Conservation (phyloP, 2,113 vertebrate species). For the Apus apus region DNA sequence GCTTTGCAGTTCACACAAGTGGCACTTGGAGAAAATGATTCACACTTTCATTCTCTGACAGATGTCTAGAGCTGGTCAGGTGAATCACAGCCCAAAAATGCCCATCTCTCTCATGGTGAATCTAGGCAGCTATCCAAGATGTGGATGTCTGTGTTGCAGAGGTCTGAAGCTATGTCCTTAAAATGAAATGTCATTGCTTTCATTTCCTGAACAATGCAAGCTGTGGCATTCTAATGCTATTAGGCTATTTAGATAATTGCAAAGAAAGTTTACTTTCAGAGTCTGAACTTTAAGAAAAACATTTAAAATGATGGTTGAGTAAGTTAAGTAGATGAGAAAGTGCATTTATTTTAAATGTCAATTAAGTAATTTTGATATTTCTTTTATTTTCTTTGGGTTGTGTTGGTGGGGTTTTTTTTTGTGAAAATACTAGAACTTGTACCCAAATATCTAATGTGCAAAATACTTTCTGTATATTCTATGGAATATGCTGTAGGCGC, state of each 20-base stretch:
- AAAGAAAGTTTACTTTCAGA: not conserved
- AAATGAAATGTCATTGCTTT: slow-evolving; percentile 14
- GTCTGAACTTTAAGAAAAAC: not conserved
- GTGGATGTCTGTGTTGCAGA: not conserved
- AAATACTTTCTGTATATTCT: not conserved
- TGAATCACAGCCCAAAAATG: slow-evolving; percentile 43
- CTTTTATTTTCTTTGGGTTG: not conserved
- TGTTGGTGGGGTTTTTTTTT: not conserved
- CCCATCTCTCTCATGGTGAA: not conserved
- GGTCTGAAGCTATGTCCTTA: slow-evolving; percentile 17
- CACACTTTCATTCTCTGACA: not conserved
- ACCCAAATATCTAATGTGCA: not conserved
- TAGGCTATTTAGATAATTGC: not conserved
- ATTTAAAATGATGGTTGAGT: not conserved
- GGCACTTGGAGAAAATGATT: not conserved
- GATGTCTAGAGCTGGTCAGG: slow-evolving; percentile 8
- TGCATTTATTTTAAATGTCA: not conserved
- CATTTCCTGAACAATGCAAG: not conserved
- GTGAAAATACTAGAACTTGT: not conserved
- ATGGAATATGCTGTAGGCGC: not conserved
- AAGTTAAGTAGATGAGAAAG: not conserved
- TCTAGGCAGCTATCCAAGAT: slow-evolving; percentile 27
- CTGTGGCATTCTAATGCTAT: not conserved
- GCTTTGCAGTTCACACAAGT: not conserved
- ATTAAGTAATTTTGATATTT: not conserved